A percentile compares a stretch with the other conserved stretches of the same genome.
Evolutionary conservation across 2,113 vertebrate genomes (phyloP).

Genomic region (Aegotheles bennettii): DNA sequence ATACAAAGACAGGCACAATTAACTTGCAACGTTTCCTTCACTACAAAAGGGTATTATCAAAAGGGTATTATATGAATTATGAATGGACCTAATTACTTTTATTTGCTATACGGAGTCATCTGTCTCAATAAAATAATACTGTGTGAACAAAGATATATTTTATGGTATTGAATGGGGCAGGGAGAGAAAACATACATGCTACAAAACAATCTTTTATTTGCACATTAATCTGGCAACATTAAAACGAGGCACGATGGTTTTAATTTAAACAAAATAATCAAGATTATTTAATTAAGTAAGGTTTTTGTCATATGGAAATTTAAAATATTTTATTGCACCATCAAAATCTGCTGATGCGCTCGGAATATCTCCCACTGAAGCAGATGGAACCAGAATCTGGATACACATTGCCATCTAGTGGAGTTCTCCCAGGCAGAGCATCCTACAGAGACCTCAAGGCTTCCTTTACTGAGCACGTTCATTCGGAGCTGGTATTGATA

Average conservation of each 20-base stretch:
- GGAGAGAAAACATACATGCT: background rate
- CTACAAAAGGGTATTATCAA: background rate
- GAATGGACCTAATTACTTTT: background rate
- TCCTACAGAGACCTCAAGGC: background rate
- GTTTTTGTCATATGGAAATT: background rate
- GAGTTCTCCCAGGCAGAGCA: background rate
- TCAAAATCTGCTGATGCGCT: background rate
- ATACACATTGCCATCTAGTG: conserved; percentile 65
- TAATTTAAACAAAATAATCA: conserved; percentile 39
- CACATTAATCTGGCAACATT: background rate
- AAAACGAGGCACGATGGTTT: background rate
- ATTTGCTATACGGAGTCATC: background rate
- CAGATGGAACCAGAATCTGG: background rate
- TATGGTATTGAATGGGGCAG: background rate
- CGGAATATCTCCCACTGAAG: background rate
- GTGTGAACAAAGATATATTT: background rate
- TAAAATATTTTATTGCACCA: background rate
- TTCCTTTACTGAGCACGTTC: background rate
- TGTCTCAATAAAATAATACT: background rate
- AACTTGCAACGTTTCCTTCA: background rate
- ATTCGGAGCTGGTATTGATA: rapidly evolving
- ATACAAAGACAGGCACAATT: background rate
- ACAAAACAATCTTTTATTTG: background rate
- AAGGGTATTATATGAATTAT: background rate
- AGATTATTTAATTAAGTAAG: conserved; percentile 2